Evolutionary conservation across 2,797 vertebrate species (phyloP), one percentile per base, ranked within the genome.

Genomic region (Pagetopsis macropterus): DNA sequence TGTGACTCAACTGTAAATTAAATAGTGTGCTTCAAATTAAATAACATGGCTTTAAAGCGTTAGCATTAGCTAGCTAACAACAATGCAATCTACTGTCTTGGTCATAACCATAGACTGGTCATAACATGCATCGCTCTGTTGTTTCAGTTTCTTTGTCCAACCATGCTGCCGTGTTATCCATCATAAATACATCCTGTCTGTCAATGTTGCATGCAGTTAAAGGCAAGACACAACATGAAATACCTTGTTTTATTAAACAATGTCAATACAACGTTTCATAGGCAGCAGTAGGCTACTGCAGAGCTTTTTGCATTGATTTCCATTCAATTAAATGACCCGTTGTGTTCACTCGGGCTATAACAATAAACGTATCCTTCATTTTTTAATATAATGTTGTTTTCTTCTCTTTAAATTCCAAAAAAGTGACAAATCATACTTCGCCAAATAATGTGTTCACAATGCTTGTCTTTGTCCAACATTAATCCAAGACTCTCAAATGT

Each of bases 61-160:
- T 88, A 86, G 81, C 88, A 60, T 76, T 67, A 67, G 78, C 74
- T 50, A 43, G 80, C 82, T 81, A 82, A 73, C 65, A 41, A 67
- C 54, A 37, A 17, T 16, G 23, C 41, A 57, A 21, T 17, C 41
- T 27, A 4, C 62, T 72, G 51, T 60, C 65, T 57, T 43, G 72
- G 51, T 66, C 4, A 44, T n/a, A 61, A 57, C 43, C 21, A 21
- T 21, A 21, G 21, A 21, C 21, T 43, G 72, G 51, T 66, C 4
- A 44, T n/a, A 61, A 57, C 43, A 68, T 10, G 11, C 4, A 5
- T 0, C 14, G 27, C 2, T 23, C 11, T 65, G 4, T 19, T 71
- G 41, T 62, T 31, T 1, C 1, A 13, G 54, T 48, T 37, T 33
- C 3, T 19, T 7, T 51, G 19, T 48, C 9, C 11, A 31, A 44